These are phyloP conservation scores for Holacanthus passer DNA, from an alignment of 2,113 vertebrate species.

Conservation along the genomic window DNA sequence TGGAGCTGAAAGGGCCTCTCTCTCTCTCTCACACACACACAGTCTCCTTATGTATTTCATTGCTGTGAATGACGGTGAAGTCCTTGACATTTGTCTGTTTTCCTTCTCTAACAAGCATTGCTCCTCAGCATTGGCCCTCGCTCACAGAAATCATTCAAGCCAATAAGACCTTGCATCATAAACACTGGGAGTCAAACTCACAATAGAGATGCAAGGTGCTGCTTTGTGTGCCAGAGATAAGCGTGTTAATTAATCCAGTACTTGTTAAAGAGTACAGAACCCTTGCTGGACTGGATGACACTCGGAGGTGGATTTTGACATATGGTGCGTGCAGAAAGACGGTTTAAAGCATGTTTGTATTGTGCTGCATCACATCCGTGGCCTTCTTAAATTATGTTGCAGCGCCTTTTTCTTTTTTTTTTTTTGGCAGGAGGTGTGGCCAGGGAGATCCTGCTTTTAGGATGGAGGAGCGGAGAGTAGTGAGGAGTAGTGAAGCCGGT, in stretches of 20 bases:
- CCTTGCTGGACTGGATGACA: slow-evolving; percentile 34
- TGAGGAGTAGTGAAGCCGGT: slow-evolving; percentile 38
- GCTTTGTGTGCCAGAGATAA: slow-evolving; percentile 72
- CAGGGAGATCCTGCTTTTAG: slow-evolving; percentile 30
- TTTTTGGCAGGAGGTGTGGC: slow-evolving; percentile 18
- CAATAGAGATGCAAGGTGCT: slow-evolving; percentile 68
- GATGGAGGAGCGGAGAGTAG: slow-evolving; percentile 26
- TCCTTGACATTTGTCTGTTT: slow-evolving; percentile 75
- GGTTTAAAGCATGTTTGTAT: slow-evolving; percentile 9
- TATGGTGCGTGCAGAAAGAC: background rate
- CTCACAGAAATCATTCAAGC: slow-evolving; percentile 44
- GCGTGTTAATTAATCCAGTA: slow-evolving; percentile 66
- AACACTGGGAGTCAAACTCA: slow-evolving; percentile 52
- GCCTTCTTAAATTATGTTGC: slow-evolving; percentile 35
- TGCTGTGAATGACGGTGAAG: slow-evolving; percentile 34
- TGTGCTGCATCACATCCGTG: slow-evolving; percentile 24
- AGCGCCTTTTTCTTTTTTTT: background rate
- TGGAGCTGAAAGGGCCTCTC: slow-evolving; percentile 38
- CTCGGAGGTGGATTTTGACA: slow-evolving; percentile 26
- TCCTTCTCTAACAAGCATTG: slow-evolving; percentile 46
- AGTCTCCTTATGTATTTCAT: slow-evolving; percentile 29
- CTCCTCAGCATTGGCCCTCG: slow-evolving; percentile 39
- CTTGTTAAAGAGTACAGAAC: slow-evolving; percentile 49
- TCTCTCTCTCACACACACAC: no score
- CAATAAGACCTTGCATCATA: slow-evolving; percentile 67